phyloP scores from a whole-genome alignment of 1,140 invertebrate genomes.

The Pentalonia nigronervosa region DNA sequence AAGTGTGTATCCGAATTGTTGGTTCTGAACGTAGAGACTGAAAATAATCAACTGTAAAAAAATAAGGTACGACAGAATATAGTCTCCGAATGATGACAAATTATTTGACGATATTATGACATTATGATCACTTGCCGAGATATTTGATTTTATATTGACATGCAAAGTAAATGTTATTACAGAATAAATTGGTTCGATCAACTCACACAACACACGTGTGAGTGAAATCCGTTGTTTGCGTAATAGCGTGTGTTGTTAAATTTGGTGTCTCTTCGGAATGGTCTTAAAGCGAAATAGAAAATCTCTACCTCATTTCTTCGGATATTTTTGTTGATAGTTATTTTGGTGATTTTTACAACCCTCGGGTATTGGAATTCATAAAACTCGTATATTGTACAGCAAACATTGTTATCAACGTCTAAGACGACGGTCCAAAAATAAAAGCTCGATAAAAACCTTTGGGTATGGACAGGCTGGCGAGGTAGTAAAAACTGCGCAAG shows the following conservation, averaged over 20 bases:
- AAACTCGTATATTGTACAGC: background rate
- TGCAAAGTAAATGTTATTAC: background rate
- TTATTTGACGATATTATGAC: background rate
- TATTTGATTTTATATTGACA: background rate
- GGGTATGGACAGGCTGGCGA: background rate
- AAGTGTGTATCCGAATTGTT: background rate
- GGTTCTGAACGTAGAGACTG: background rate
- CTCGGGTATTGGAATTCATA: background rate
- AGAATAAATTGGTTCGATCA: background rate
- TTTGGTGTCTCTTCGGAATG: background rate
- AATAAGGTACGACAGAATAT: background rate
- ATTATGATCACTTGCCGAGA: background rate
- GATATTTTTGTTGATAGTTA: slow-evolving; percentile 21
- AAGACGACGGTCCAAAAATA: background rate
- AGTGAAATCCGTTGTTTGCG: background rate
- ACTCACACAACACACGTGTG: background rate
- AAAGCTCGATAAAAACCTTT: slow-evolving; percentile 41
- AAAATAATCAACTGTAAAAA: background rate
- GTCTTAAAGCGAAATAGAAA: slow-evolving; percentile 6
- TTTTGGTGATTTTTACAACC: slow-evolving; percentile 7
- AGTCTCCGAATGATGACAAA: background rate
- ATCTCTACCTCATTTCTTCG: slow-evolving; percentile 16
- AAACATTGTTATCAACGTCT: slow-evolving; percentile 23
- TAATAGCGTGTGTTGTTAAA: background rate
- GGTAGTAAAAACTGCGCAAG: slow-evolving; percentile 24